Evolutionary conservation across 2,797 vertebrate genomes (phyloP), one percentile per base, ranked within the genome.

Genomic region (Ctenopoma kingsleyae): DNA sequence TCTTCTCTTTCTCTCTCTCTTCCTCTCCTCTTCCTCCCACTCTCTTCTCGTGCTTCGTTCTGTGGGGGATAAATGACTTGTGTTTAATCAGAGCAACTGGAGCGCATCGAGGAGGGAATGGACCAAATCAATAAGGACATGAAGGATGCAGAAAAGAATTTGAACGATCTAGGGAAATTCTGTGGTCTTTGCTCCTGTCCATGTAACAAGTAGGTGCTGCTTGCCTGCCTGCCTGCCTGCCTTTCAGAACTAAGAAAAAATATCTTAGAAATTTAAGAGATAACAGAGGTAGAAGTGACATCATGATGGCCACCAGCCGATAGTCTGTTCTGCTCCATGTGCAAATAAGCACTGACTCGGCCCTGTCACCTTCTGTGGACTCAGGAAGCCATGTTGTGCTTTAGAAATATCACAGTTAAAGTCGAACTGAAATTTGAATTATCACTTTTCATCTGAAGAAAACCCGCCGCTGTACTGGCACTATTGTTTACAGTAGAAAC

Each of bases 81-180:
- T 98, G 96, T 98, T 98, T 98, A 98, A 99, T 98, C 98, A 99
- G 98, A 99, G 95, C 98, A 99, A 99, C 97, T 99, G 98, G 98
- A 99, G 94, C 97, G 98, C 96, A 99, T 99, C 97, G 98, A 99
- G 95, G 98, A 99, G 95, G 98, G 98, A 96, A 99, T 99, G 97
- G 98, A 99, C 96, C 98, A 99, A 97, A 99, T 99, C 97, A 99
- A 99, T 98, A 99, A 99, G 97, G 98, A 99, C 96, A 99, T 99
- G 98, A 99, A 99, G 96, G 98, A 99, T 97, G 98, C 98, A 97
- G 98, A 99, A 98, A 99, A 99, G 97, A 99, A 99, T 98, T 98
- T 99, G 97, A 98, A 98, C 96, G 97, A 99, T 96, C 98, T 99
- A 98, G 98, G 98, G 97, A 99, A 99, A 96, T 99, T 99, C 97